Evolutionary conservation across 2,888 invertebrate species (phyloP), one percentile per base, ranked within the genome.

Genomic region (Coelinius sp.): DNA sequence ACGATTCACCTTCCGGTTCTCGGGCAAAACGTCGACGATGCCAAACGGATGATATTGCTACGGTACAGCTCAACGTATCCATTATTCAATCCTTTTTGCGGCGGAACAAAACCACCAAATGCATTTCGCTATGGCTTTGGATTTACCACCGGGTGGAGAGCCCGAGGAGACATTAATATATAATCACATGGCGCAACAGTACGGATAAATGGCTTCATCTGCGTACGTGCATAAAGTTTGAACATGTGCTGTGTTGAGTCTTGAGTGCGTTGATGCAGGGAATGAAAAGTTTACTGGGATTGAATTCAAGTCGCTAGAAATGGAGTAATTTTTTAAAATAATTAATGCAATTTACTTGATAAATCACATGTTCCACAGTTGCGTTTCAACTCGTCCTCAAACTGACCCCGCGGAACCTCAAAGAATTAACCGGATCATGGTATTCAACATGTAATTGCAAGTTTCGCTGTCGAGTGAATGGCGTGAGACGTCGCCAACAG

Each of bases 1-100:
- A 68, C 68, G 68, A 56, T 56, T 35, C 38, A 49, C n/a, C 52
- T 70, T 70, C 70, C 70, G 70, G 38, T 70, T n/a, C 68, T 53
- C 20, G 27, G 41, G 53, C 52, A 52, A 52, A 35, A 35, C 41
- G 22, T 38, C 41, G 22, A 31, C 46, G 31, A 49, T 27, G 46
- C 22, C 44, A 56, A 27, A 44, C 17, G 31, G 53, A 70, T 70
- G 52, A 70, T 53, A 17, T 70, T 53, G 56, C 70, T 24, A 17
- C 44, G 64, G 53, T 31, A 41, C 38, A 44, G 17, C 25, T 65
- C 38, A 46, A 24, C 46, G 52, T 56, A 56, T 66, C 41, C 64
- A 65, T 70, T 70, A 70, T 70, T 70, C 56, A 70, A 65, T 44
- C 20, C 17, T 25, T 25, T 53, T 4, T 44, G 41, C 25, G 17